Conservation (phyloP, 2,888 invertebrate genomes). For the Chrysolina americana region DNA sequence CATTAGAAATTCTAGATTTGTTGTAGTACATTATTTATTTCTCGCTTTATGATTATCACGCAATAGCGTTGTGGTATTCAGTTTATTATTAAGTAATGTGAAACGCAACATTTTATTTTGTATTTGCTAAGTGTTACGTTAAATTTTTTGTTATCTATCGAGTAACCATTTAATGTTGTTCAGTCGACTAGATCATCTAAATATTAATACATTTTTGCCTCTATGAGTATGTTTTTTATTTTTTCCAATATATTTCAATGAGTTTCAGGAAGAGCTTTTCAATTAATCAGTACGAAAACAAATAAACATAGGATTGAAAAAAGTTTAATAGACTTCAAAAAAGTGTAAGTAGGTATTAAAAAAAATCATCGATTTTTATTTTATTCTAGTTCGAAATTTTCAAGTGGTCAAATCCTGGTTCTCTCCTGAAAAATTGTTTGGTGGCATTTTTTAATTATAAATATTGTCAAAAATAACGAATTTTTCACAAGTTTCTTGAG, state of each 20-base stretch:
- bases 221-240: not conserved
- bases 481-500: no score
- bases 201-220: slow-evolving; percentile 23
- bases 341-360: no score
- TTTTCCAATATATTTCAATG: not conserved
- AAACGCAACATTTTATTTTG: slow-evolving; percentile 20
- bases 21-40: slow-evolving; percentile 40
- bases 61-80: slow-evolving; percentile 11
- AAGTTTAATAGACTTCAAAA: no score
- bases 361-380: no score
- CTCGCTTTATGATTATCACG: slow-evolving; percentile 1
- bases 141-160: slow-evolving; percentile 15
- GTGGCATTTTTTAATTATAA: no score
- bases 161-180: slow-evolving; percentile 13
- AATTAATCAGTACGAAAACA: no score
- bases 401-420: no score
- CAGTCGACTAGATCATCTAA: not conserved
- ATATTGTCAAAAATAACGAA: no score
- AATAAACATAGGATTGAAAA: no score
- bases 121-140: slow-evolving; percentile 29
- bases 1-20: slow-evolving; percentile 31
- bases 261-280: no score
- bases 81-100: slow-evolving; percentile 13
- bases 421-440: no score
- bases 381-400: no score